These are phyloP conservation scores for Hydriomena furcata DNA, from an alignment of 2,888 invertebrate genomes.

Conservation along the genomic window DNA sequence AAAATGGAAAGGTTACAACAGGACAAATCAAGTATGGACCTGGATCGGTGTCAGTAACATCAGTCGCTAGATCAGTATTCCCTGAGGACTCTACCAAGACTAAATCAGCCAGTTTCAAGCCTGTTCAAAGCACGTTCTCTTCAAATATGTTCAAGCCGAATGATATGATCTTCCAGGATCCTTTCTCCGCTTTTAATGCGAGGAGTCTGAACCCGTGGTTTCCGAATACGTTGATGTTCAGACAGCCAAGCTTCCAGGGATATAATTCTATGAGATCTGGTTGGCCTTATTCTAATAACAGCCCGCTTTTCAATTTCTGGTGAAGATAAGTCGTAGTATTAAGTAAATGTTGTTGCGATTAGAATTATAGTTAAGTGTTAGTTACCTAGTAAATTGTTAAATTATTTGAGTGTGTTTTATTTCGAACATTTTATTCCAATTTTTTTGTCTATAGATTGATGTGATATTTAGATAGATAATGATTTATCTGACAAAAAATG, in stretches of 20 bases:
- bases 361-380: conserved; percentile 17
- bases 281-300: conserved; percentile 54
- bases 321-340: conserved; percentile 14
- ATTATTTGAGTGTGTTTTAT: conserved; percentile 19
- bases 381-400: conserved; percentile 23
- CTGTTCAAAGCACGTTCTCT: conserved; percentile 4
- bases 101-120: conserved; percentile 4
- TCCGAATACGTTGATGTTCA: conserved; percentile 40
- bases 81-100: conserved; percentile 40
- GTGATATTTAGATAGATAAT: too few species aligned
- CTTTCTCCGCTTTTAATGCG: conserved; percentile 35
- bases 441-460: too few species aligned
- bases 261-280: conserved; percentile 38
- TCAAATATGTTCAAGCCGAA: conserved; percentile 13
- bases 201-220: conserved; percentile 47
- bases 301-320: conserved; percentile 53
- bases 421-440: not conserved
- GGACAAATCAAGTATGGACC: conserved; percentile 57
- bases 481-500: too few species aligned
- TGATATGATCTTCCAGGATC: conserved; percentile 32
- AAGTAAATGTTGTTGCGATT: conserved; percentile 23
- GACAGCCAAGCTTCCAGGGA: conserved; percentile 38
- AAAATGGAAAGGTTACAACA: conserved; percentile 47
- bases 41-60: conserved; percentile 55
- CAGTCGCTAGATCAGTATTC: conserved; percentile 47